phyloP scores from a whole-genome alignment of 1,140 invertebrate genomes.

The Zaprionus kolodkinae region DNA sequence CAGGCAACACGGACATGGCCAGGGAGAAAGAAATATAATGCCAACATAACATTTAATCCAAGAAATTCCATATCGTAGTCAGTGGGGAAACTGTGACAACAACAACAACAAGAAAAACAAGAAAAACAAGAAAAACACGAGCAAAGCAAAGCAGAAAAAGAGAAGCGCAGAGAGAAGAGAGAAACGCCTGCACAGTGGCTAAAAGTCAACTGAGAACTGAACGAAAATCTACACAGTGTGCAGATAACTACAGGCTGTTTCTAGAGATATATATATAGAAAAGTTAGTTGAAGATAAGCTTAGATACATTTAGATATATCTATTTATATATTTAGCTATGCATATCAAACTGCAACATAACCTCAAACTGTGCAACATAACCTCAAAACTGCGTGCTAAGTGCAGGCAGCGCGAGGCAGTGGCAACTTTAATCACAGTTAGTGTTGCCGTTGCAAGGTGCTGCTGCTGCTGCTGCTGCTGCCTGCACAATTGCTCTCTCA shows the following conservation, averaged over 20 bases:
- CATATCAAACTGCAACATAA: background rate
- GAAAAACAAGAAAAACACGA: slow-evolving; percentile 5
- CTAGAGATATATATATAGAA: too few relatives aligned
- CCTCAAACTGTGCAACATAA: too few relatives aligned
- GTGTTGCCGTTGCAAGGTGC: background rate
- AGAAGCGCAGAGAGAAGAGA: slow-evolving; percentile 28
- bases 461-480: background rate
- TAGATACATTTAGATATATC: too few relatives aligned
- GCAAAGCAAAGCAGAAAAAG: slow-evolving; percentile 20
- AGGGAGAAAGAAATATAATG: slow-evolving; percentile 81
- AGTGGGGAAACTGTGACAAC: slow-evolving; percentile 42
- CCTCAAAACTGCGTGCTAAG: background rate
- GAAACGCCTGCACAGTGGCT: slow-evolving; percentile 52
- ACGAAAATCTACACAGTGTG: background rate
- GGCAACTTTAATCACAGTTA: slow-evolving; percentile 13
- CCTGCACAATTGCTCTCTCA: slow-evolving; percentile 24
- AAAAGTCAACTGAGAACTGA: slow-evolving; percentile 4
- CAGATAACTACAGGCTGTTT: background rate
- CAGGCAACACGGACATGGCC: slow-evolving; percentile 33
- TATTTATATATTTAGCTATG: background rate
- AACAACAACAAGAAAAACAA: slow-evolving; percentile 25
- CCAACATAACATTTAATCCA: slow-evolving; percentile 83
- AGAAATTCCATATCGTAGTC: slow-evolving; percentile 77
- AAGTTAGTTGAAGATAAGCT: too few relatives aligned
- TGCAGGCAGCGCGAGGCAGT: background rate